phyloP scores from a whole-genome alignment of 2,113 vertebrate genomes.

The Suncus etruscus region DNA sequence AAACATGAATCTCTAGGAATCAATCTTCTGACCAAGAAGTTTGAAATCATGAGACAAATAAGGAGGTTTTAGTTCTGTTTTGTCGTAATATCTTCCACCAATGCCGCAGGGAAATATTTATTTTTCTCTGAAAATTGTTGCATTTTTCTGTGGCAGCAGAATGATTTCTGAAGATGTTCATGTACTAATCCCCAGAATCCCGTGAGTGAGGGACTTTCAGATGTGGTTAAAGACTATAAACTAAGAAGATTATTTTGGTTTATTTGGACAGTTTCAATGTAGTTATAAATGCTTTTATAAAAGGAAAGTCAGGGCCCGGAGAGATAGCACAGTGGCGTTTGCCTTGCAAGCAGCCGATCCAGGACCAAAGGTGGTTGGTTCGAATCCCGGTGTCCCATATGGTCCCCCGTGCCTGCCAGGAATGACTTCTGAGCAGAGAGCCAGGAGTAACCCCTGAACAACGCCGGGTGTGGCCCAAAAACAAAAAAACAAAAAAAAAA shows the following conservation, averaged over 20 bases:
- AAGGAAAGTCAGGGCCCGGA: conserved; percentile 31
- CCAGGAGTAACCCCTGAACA: too few species aligned
- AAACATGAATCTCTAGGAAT: background rate
- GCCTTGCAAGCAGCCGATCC: too few species aligned
- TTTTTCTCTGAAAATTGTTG: conserved; percentile 19
- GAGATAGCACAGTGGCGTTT: too few species aligned
- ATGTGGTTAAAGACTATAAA: background rate
- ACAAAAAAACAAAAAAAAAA: too few species aligned
- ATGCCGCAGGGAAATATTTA: background rate
- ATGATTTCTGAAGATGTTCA: background rate
- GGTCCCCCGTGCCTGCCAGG: too few species aligned
- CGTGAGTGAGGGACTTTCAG: background rate
- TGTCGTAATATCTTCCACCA: background rate
- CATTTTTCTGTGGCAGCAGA: background rate
- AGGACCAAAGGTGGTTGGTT: too few species aligned
- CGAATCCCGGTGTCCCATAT: too few species aligned
- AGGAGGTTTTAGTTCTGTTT: background rate
- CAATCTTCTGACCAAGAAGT: background rate
- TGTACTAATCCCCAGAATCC: background rate
- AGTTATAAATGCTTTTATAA: background rate
- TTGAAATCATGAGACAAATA: background rate
- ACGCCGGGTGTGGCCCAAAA: too few species aligned
- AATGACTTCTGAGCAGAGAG: too few species aligned
- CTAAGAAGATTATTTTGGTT: background rate
- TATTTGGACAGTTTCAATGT: background rate